phyloP scores from a whole-genome alignment of 2,888 invertebrate genomes.

The Eurytoma adleriae region DNA sequence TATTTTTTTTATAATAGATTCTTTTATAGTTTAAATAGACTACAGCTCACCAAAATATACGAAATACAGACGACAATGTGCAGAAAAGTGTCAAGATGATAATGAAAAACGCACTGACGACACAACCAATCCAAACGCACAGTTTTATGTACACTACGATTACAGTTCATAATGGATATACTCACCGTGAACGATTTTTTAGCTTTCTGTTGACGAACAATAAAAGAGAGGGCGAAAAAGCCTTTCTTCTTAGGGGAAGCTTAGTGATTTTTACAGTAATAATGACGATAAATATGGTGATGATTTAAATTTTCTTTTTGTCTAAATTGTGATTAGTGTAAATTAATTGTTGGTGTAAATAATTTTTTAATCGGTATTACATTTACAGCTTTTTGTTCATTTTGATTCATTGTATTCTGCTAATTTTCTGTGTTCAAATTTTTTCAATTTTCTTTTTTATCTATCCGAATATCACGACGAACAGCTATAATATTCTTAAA shows the following conservation, averaged over 20 bases:
- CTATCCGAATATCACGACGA: no score
- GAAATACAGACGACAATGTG: slow-evolving; percentile 41
- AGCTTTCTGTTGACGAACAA: slow-evolving; percentile 26
- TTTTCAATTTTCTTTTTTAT: no score
- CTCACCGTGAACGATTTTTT: slow-evolving; percentile 11
- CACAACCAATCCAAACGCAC: slow-evolving; percentile 42
- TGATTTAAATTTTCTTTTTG: slow-evolving; percentile 13
- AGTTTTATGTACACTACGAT: slow-evolving; percentile 42
- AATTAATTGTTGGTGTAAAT: slow-evolving; percentile 15
- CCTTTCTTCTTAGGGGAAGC: slow-evolving; percentile 6
- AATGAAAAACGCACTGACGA: slow-evolving; percentile 44
- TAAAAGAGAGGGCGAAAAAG: neutral
- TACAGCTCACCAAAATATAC: slow-evolving; percentile 32
- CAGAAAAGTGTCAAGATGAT: slow-evolving; percentile 25
- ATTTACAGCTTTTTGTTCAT: slow-evolving; percentile 19
- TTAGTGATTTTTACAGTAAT: neutral
- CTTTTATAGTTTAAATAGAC: slow-evolving; percentile 17
- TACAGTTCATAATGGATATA: slow-evolving; percentile 13
- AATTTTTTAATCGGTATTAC: neutral
- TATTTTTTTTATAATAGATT: slow-evolving; percentile 19
- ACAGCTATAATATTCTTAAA: no score
- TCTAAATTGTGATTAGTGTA: slow-evolving; percentile 3
- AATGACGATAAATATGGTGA: slow-evolving; percentile 6
- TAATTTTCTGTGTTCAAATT: neutral
- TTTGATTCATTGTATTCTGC: slow-evolving; percentile 13